These are phyloP conservation scores for Acanthosoma haemorrhoidale DNA, from an alignment of 2,888 invertebrate genomes.

Conservation along the genomic window DNA sequence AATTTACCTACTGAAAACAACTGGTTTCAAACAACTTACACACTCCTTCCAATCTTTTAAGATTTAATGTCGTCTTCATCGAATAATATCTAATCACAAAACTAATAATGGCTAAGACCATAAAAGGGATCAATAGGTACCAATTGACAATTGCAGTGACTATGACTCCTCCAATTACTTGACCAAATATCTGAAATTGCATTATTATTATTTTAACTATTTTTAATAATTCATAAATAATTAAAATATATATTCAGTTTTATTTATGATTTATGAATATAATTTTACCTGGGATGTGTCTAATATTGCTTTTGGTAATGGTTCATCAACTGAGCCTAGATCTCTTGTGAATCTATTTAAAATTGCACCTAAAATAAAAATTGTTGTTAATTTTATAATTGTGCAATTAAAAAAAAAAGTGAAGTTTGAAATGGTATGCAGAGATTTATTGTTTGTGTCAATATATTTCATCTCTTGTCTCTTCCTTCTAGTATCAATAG, in stretches of 20 bases:
- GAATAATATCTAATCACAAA: slow-evolving; percentile 59
- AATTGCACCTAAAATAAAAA: slow-evolving; percentile 58
- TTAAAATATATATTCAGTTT: too few species aligned
- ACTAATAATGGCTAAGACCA: slow-evolving; percentile 57
- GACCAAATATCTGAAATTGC: slow-evolving; percentile 43
- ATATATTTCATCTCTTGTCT: too few species aligned
- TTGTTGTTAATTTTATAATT: not conserved
- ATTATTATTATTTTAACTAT: not conserved
- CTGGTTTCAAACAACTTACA: too few species aligned
- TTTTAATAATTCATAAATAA: not conserved
- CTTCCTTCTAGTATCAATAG: too few species aligned
- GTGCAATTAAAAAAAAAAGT: not conserved
- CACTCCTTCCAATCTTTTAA: slow-evolving; percentile 62
- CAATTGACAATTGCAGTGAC: slow-evolving; percentile 50
- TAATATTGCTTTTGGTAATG: slow-evolving; percentile 60
- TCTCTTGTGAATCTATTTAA: slow-evolving; percentile 80
- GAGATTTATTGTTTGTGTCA: too few species aligned
- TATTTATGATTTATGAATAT: too few species aligned
- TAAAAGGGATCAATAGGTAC: slow-evolving; percentile 48
- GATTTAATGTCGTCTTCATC: slow-evolving; percentile 62
- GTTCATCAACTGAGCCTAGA: slow-evolving; percentile 70
- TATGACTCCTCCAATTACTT: slow-evolving; percentile 52
- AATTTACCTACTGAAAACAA: too few species aligned
- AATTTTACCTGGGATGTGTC: slow-evolving; percentile 55
- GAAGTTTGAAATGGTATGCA: too few species aligned